Evolutionary conservation across 2,113 vertebrate species (phyloP).

Genomic region (Cygnus atratus): DNA sequence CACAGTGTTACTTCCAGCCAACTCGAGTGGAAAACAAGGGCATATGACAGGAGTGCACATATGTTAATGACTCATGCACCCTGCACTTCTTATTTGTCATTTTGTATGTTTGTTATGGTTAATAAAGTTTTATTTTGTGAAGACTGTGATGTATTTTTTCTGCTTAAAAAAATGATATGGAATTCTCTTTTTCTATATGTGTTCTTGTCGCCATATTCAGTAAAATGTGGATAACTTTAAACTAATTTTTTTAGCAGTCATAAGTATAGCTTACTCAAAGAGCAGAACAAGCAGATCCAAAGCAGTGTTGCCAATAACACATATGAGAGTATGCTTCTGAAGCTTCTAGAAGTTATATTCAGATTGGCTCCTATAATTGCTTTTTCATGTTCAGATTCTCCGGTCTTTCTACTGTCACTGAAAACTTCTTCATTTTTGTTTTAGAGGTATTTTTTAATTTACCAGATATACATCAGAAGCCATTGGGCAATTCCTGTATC

Average conservation of each 20-base stretch:
- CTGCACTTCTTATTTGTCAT: slow-evolving; percentile 9
- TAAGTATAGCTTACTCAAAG: neutral
- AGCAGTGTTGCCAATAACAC: neutral
- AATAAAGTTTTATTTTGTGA: slow-evolving; percentile 54
- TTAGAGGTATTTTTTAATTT: slow-evolving; percentile 1
- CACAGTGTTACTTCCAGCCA: slow-evolving; percentile 10
- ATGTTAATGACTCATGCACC: slow-evolving; percentile 29
- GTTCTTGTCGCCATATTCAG: neutral
- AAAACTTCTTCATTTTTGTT: slow-evolving; percentile 1
- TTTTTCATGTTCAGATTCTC: slow-evolving; percentile 1
- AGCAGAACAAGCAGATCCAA: slow-evolving; percentile 7
- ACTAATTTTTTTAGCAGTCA: neutral
- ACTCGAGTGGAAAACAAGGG: slow-evolving; percentile 10
- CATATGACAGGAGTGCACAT: neutral
- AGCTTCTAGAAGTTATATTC: slow-evolving; percentile 11
- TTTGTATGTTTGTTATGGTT: neutral
- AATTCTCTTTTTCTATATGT: neutral
- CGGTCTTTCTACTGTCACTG: neutral
- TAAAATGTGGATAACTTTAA: neutral
- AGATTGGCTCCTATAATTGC: neutral
- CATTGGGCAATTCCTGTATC: neutral
- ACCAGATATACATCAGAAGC: neutral
- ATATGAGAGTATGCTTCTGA: neutral
- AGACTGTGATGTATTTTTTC: neutral
- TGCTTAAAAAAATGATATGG: neutral